A percentile compares a stretch with the other conserved stretches of the same genome.
phyloP scores from a whole-genome alignment of 2,113 vertebrate species.

The Mellivora capensis region DNA sequence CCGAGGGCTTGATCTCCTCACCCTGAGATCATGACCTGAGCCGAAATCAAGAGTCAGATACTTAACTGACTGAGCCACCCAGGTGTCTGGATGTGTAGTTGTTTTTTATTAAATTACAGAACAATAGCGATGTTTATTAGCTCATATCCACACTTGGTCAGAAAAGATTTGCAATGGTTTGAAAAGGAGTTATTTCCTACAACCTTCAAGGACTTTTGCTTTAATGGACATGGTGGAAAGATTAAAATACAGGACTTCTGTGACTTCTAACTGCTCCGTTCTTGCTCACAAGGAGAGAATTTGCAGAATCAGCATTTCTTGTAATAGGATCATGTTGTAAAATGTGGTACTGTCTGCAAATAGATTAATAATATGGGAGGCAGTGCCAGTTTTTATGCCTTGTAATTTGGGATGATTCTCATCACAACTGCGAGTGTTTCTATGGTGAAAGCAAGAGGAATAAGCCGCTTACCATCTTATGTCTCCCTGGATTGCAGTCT shows the following conservation, averaged over 20 bases:
- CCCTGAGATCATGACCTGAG: not conserved
- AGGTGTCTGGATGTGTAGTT: not conserved
- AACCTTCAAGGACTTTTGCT: not conserved
- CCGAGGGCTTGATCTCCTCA: not conserved
- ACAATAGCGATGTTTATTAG: not conserved
- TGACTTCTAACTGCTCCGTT: not conserved
- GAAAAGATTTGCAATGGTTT: not conserved
- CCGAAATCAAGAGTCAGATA: not conserved
- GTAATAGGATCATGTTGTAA: not conserved
- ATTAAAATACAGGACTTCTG: not conserved
- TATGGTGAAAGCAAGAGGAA: constrained; percentile 34
- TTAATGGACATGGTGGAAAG: not conserved
- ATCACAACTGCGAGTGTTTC: not conserved
- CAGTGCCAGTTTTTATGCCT: constrained; percentile 37
- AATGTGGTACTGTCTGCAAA: constrained; percentile 58
- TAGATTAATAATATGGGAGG: constrained; percentile 53
- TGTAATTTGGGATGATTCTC: constrained; percentile 66
- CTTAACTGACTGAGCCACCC: not conserved
- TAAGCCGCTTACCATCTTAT: not conserved
- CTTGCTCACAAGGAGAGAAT: not conserved
- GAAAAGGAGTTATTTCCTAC: not conserved
- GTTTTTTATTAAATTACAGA: not conserved
- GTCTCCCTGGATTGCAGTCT: constrained; percentile 26
- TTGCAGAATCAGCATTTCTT: constrained; percentile 36
- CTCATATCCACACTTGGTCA: not conserved